Evolutionary conservation across 2,888 invertebrate species (phyloP).

Genomic region (Sycophila texana): DNA sequence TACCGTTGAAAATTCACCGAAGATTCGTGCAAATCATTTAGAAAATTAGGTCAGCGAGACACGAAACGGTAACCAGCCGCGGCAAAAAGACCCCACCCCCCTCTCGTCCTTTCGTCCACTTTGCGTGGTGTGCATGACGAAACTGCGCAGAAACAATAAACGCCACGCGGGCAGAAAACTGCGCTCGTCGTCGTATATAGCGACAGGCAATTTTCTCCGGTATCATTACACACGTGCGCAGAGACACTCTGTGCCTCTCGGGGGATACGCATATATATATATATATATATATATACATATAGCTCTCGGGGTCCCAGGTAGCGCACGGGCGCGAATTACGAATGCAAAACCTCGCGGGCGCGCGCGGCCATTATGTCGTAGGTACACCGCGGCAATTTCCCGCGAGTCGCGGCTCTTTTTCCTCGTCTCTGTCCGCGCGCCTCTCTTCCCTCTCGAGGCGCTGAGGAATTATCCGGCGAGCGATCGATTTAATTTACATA

Average conservation of each 20-base stretch:
- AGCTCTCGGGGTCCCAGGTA: neutral
- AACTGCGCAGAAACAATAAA: conserved; percentile 49
- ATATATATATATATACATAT: too few relatives aligned
- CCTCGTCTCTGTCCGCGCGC: conserved; percentile 39
- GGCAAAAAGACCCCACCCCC: neutral
- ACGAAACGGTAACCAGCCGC: too few relatives aligned
- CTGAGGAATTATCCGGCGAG: conserved; percentile 56
- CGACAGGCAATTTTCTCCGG: conserved; percentile 42
- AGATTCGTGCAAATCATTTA: too few relatives aligned
- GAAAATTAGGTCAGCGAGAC: too few relatives aligned
- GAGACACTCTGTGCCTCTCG: neutral
- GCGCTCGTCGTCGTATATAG: neutral
- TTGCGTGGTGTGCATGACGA: conserved; percentile 32
- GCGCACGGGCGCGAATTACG: conserved; percentile 56
- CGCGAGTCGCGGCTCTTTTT: conserved; percentile 30
- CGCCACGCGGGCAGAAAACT: conserved; percentile 31
- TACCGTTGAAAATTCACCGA: too few relatives aligned
- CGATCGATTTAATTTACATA: conserved; percentile 61
- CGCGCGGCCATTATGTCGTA: conserved; percentile 32
- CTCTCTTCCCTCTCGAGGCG: neutral
- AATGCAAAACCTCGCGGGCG: conserved; percentile 58
- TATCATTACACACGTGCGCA: conserved; percentile 39
- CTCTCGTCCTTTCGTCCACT: neutral
- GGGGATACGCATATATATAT: too few relatives aligned
- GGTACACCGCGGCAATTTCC: conserved; percentile 47